phyloP scores from a whole-genome alignment of 1,140 invertebrate species.

The Ceratoteleas bidentatus region DNA sequence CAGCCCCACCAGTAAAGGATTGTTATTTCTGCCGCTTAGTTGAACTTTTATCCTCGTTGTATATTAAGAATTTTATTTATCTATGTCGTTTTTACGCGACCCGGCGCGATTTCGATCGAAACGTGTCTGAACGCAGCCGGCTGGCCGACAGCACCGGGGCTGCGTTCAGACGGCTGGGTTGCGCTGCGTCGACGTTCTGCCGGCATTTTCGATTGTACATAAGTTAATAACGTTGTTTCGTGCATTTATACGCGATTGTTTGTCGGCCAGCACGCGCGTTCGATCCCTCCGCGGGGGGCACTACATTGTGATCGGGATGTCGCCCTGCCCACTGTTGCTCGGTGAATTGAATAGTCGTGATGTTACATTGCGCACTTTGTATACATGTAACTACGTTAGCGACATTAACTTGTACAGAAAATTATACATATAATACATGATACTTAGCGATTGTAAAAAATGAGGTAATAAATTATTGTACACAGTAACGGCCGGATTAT shows the following conservation, averaged over 20 bases:
- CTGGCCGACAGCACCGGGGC: too few relatives aligned
- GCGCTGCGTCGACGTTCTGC: too few relatives aligned
- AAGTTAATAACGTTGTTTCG: slow-evolving; percentile 18
- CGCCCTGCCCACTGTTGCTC: slow-evolving; percentile 72
- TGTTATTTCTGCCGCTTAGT: slow-evolving; percentile 11
- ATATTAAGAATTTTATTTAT: slow-evolving; percentile 34
- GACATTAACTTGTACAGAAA: slow-evolving; percentile 66
- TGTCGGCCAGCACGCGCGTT: too few relatives aligned
- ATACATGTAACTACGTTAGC: slow-evolving; percentile 68
- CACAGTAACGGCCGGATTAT: slow-evolving; percentile 67
- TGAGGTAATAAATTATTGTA: slow-evolving; percentile 68
- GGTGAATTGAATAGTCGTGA: slow-evolving; percentile 76
- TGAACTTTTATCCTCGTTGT: slow-evolving; percentile 29
- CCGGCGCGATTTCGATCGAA: too few relatives aligned
- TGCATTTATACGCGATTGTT: slow-evolving; percentile 18
- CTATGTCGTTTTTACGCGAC: not conserved
- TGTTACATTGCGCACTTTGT: slow-evolving; percentile 68
- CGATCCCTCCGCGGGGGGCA: slow-evolving; percentile 9
- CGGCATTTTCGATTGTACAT: too few relatives aligned
- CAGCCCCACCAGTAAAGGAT: slow-evolving; percentile 1
- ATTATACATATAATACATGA: slow-evolving; percentile 60
- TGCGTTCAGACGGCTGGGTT: too few relatives aligned
- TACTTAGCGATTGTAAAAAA: slow-evolving; percentile 64
- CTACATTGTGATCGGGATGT: slow-evolving; percentile 33
- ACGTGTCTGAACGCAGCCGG: too few relatives aligned